Conservation (phyloP, 2,797 vertebrate genomes). For the Sphenopsis melanotis region DNA sequence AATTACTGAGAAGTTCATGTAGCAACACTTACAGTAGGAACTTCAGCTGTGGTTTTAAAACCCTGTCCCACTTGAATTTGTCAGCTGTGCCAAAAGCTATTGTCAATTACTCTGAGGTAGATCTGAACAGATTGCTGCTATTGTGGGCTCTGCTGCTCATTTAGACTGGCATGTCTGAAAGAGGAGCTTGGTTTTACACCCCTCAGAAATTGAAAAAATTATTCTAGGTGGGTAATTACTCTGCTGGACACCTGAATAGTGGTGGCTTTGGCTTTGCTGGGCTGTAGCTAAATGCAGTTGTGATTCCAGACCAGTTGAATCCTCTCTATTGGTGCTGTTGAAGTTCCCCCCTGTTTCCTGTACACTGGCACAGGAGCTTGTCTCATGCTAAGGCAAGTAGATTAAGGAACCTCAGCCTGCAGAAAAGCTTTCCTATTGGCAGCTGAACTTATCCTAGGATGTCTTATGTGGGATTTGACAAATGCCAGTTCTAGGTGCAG, state of each 20-base stretch:
- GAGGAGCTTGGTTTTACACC: background rate
- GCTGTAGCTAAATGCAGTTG: background rate
- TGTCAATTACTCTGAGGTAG: background rate
- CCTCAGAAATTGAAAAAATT: background rate
- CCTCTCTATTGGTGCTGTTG: background rate
- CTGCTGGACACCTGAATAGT: background rate
- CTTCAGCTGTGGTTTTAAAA: constrained; percentile 51
- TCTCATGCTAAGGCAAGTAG: background rate
- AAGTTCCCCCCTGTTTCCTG: background rate
- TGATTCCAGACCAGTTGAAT: background rate
- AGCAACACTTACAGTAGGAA: background rate
- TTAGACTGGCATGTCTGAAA: background rate
- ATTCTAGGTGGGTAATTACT: background rate
- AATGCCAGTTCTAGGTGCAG: background rate
- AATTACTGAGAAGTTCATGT: constrained; percentile 1
- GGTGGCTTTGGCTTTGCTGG: background rate
- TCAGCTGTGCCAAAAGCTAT: constrained; percentile 1
- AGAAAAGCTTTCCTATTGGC: background rate
- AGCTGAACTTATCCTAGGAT: background rate
- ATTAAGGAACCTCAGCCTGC: background rate
- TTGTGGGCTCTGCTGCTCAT: background rate
- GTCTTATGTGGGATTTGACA: background rate
- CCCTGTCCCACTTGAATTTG: background rate
- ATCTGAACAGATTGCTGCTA: background rate
- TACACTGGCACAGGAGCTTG: background rate